Evolutionary conservation across 2,113 vertebrate species (phyloP).

Genomic region (Corvus hawaiiensis): DNA sequence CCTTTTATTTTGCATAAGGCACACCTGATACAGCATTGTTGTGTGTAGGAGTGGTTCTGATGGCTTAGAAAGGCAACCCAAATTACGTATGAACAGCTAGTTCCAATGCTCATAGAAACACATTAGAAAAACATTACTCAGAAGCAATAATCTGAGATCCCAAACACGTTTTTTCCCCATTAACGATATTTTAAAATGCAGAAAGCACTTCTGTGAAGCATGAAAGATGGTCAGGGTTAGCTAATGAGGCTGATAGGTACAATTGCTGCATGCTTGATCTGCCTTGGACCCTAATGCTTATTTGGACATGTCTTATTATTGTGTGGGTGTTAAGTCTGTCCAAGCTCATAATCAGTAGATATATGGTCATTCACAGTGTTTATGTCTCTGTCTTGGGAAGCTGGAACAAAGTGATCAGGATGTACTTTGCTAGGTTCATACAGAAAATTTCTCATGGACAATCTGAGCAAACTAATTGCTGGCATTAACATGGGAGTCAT

Average conservation of each 20-base stretch:
- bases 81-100: neutral
- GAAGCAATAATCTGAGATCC: conserved; percentile 22
- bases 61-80: neutral
- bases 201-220: conserved; percentile 13
- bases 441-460: conserved; percentile 11
- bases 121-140: neutral
- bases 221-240: conserved; percentile 20
- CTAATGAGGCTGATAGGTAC: conserved; percentile 44
- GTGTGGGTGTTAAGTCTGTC: conserved; percentile 17
- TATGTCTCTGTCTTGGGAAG: conserved; percentile 14
- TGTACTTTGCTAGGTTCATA: neutral
- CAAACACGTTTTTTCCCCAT: conserved; percentile 38
- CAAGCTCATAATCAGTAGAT: conserved; percentile 30
- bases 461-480: conserved; percentile 31
- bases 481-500: conserved; percentile 6
- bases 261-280: conserved; percentile 32
- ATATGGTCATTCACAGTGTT: neutral
- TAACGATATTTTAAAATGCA: conserved; percentile 45
- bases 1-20: neutral
- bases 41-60: neutral
- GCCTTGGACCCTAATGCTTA: conserved; percentile 34
- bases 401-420: conserved; percentile 4
- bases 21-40: neutral
- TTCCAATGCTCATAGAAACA: neutral
- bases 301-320: conserved; percentile 38